Conservation (phyloP, 2,888 invertebrate genomes). For the Megastigmus dorsalis region DNA sequence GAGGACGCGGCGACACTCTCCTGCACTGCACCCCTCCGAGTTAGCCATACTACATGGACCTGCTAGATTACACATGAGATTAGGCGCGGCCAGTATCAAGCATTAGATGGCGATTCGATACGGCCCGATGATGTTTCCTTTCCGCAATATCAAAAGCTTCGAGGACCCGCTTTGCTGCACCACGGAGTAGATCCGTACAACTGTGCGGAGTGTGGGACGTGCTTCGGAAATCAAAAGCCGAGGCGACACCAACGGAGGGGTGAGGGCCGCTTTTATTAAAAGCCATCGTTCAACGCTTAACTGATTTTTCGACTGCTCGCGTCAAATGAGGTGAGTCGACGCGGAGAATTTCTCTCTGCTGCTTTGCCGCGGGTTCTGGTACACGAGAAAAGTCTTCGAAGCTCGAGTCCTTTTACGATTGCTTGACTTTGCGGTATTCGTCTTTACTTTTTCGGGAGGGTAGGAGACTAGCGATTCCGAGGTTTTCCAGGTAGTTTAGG, state of each 20-base stretch:
- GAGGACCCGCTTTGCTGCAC: background rate
- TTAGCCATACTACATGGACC: conserved; percentile 65
- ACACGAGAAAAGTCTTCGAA: background rate
- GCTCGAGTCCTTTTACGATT: conserved; percentile 34
- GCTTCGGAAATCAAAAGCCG: conserved; percentile 49
- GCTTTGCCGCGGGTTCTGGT: background rate
- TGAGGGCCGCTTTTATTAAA: conserved; percentile 52
- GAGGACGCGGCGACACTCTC: conserved; percentile 60
- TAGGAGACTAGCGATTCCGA: background rate
- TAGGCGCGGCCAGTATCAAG: conserved; percentile 62
- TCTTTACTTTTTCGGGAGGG: conserved; percentile 24
- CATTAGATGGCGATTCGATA: conserved; percentile 62
- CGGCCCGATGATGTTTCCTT: conserved; percentile 32
- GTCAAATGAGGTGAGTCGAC: conserved; percentile 21
- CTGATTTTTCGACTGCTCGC: conserved; percentile 53
- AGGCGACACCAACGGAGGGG: background rate
- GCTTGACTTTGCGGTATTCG: conserved; percentile 41
- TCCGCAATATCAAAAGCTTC: conserved; percentile 43
- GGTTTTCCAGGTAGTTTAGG: too few relatives aligned
- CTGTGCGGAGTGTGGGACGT: conserved; percentile 29
- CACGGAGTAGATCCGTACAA: too few relatives aligned
- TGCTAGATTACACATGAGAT: conserved; percentile 72
- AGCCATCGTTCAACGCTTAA: conserved; percentile 56
- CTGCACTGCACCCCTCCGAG: conserved; percentile 35
- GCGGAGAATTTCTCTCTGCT: too few relatives aligned